Conservation (phyloP, 2,797 vertebrate genomes). For the Sebastes taczanowskii region DNA sequence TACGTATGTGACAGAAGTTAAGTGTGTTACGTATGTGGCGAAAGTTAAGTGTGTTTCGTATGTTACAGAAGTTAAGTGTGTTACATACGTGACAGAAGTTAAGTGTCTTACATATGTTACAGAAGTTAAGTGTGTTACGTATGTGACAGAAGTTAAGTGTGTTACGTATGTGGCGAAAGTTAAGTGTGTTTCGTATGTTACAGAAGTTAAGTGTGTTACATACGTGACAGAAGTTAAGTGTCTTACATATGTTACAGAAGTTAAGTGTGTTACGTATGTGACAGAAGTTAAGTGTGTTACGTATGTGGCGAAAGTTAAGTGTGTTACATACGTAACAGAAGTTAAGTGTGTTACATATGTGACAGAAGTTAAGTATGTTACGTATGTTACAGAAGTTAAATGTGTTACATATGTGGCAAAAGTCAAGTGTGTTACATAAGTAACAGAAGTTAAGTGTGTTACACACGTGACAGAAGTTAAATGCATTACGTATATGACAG, state of each 20-base stretch:
- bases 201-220: accelerated
- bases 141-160: too few species aligned
- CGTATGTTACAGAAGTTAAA: accelerated
- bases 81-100: accelerated
- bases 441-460: too few species aligned
- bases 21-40: accelerated
- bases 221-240: accelerated
- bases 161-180: too few species aligned
- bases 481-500: too few species aligned
- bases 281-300: accelerated
- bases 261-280: accelerated
- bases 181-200: accelerated
- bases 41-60: too few species aligned
- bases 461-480: too few species aligned
- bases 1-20: accelerated
- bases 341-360: too few species aligned
- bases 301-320: accelerated
- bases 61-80: accelerated
- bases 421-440: too few species aligned
- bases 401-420: accelerated
- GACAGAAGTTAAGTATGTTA: accelerated
- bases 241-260: too few species aligned
- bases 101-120: accelerated
- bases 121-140: accelerated
- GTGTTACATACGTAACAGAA: too few species aligned